Percentiles rank a stretch among this genome's conserved stretches.
These are phyloP conservation scores for Peromyscus leucopus DNA, from an alignment of 2,113 vertebrate species.

Conservation along the genomic window DNA sequence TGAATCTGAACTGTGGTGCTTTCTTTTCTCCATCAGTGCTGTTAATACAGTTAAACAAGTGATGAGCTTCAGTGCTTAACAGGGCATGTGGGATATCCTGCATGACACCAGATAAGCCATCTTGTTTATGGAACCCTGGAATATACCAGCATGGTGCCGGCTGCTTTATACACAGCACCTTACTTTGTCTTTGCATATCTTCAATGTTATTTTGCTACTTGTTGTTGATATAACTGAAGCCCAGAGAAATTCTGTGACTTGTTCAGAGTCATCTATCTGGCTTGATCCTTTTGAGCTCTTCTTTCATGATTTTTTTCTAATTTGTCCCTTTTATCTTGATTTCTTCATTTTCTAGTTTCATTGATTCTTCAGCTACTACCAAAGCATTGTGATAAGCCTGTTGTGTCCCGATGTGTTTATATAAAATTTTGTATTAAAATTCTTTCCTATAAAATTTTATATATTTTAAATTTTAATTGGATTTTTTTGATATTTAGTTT, in stretches of 20 bases:
- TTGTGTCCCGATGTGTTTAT: background rate
- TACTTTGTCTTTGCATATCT: background rate
- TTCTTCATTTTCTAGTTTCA: background rate
- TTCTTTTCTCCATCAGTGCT: conserved; percentile 7
- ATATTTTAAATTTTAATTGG: background rate
- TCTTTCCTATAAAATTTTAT: background rate
- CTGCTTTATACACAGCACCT: background rate
- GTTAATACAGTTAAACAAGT: conserved; percentile 10
- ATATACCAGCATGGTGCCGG: background rate
- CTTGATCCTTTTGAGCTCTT: background rate
- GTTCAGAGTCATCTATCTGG: background rate
- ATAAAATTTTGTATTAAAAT: background rate
- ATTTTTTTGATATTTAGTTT: background rate
- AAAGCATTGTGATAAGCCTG: background rate
- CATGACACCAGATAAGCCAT: background rate
- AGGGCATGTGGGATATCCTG: background rate
- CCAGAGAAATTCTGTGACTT: conserved; percentile 3
- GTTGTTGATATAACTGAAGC: background rate
- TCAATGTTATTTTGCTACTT: background rate
- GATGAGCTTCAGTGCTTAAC: background rate
- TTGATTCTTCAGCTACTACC: background rate
- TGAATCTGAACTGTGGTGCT: background rate
- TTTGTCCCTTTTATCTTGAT: background rate
- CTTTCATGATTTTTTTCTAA: background rate
- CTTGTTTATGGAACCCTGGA: background rate